A percentile compares a stretch with the other conserved stretches of the same genome.
These are phyloP conservation scores for Eilema depressum DNA, from an alignment of 2,888 invertebrate genomes.

Conservation along the genomic window DNA sequence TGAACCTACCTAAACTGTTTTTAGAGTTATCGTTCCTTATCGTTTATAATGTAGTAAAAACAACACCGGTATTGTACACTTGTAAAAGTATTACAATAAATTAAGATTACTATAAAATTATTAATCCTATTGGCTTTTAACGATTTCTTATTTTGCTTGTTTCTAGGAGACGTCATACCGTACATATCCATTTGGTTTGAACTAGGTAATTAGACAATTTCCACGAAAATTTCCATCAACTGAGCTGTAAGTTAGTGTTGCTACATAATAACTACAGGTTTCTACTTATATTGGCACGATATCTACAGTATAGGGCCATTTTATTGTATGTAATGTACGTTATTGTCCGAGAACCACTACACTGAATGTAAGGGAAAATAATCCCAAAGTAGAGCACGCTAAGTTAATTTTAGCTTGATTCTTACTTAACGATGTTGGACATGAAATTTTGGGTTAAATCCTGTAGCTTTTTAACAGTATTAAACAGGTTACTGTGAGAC, in stretches of 20 bases:
- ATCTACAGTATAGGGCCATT: not conserved
- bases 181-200: slow-evolving; percentile 28
- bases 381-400: not conserved
- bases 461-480: slow-evolving; percentile 24
- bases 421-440: not conserved
- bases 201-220: slow-evolving; percentile 15
- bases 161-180: slow-evolving; percentile 37
- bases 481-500: slow-evolving; percentile 21
- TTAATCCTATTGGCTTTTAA: slow-evolving; percentile 4
- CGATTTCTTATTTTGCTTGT: slow-evolving; percentile 21
- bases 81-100: not conserved
- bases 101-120: not conserved
- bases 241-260: not conserved
- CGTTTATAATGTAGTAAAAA: slow-evolving; percentile 49
- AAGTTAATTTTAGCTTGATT: not conserved
- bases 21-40: slow-evolving; percentile 45
- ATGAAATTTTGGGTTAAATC: slow-evolving; percentile 23
- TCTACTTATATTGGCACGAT: not conserved
- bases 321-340: not conserved
- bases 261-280: slow-evolving; percentile 19
- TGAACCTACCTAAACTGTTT: not conserved
- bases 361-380: not conserved
- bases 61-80: slow-evolving; percentile 31
- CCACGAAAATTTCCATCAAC: slow-evolving; percentile 15
- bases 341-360: not conserved